Evolutionary conservation across 2,797 vertebrate genomes (phyloP).

Genomic region (Gymnoscopelus microlampas): DNA sequence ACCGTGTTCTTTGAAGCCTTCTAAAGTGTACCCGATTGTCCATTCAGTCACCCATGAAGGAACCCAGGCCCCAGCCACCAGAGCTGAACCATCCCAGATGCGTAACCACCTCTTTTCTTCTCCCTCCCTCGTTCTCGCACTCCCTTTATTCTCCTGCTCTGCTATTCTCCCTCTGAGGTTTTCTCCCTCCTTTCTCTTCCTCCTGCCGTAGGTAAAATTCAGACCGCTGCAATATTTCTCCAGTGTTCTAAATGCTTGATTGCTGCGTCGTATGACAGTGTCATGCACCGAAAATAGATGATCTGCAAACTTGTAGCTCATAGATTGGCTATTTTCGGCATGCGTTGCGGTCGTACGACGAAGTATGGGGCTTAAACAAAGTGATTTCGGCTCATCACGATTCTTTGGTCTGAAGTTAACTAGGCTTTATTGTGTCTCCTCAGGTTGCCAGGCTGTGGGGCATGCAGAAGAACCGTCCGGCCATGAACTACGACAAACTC

Average conservation of each 20-base stretch:
- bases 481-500: slow-evolving; percentile 99
- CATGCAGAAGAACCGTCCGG: slow-evolving; percentile 99
- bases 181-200: not conserved
- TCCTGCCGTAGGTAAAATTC: not conserved
- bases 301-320: too few species aligned
- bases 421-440: not conserved
- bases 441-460: slow-evolving; percentile 98
- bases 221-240: too few species aligned
- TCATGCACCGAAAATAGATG: too few species aligned
- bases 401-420: too few species aligned
- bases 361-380: too few species aligned
- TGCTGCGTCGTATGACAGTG: too few species aligned
- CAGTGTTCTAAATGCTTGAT: too few species aligned
- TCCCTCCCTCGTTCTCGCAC: not conserved
- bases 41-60: slow-evolving; percentile 7
- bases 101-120: slow-evolving; percentile 30
- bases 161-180: slow-evolving; percentile 5
- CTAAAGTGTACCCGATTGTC: slow-evolving; percentile 3
- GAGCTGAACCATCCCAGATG: slow-evolving; percentile 6
- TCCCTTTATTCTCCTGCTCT: slow-evolving; percentile 1
- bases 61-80: slow-evolving; percentile 1
- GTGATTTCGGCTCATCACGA: too few species aligned
- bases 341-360: too few species aligned
- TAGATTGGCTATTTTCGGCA: not conserved
- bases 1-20: not conserved